These are phyloP conservation scores for Dysmachus trigonus DNA, from an alignment of 2,888 invertebrate genomes.

Conservation along the genomic window DNA sequence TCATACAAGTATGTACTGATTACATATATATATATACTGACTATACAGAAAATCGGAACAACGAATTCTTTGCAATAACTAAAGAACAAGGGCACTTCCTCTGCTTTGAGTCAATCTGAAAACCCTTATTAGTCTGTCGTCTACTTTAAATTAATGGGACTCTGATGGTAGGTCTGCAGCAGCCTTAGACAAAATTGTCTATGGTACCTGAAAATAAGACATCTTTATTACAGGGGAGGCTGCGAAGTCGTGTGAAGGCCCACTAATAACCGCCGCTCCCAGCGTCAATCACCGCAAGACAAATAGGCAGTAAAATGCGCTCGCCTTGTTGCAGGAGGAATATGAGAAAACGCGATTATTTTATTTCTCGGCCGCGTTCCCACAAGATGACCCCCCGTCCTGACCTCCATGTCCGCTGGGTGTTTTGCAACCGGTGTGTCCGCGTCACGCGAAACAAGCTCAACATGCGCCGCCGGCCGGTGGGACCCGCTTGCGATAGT, in stretches of 20 bases:
- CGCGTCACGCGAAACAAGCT: background rate
- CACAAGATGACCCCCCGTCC: background rate
- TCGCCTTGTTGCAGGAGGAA: background rate
- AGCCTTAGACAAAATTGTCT: too few species aligned
- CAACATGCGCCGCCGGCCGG: background rate
- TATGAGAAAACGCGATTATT: background rate
- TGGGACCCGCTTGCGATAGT: background rate
- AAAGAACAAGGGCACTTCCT: background rate
- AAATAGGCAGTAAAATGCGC: background rate
- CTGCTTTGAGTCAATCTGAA: background rate
- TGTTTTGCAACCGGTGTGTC: conserved; percentile 8
- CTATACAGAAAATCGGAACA: background rate
- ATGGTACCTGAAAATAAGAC: too few species aligned
- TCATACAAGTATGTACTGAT: too few species aligned
- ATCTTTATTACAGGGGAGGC: background rate
- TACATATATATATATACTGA: too few species aligned
- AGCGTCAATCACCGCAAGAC: background rate
- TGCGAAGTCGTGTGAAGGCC: background rate
- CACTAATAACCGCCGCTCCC: background rate
- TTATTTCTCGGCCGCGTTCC: background rate
- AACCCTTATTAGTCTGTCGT: background rate
- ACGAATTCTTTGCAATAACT: background rate
- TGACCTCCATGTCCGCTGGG: background rate
- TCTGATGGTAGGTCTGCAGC: background rate
- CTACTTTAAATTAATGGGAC: background rate